Percentiles rank a stretch among this genome's conserved stretches.
Conservation (phyloP, 2,797 vertebrate genomes). For the Clarias pachynema region DNA sequence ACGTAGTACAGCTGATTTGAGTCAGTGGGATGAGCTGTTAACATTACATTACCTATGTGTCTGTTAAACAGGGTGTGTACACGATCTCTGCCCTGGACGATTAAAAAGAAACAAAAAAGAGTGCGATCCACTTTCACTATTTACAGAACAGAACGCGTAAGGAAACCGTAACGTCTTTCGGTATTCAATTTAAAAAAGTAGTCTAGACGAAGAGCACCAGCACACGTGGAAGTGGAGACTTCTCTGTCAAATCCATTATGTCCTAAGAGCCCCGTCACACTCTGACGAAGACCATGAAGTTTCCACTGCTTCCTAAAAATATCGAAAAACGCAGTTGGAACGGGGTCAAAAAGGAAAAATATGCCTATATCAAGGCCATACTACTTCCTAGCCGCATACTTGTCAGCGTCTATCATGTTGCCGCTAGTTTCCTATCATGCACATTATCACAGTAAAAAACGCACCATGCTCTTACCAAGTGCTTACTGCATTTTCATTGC, state of each 20-base stretch:
- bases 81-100: slow-evolving; percentile 50
- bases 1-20: neutral
- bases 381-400: too few relatives aligned
- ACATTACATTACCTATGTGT: slow-evolving; percentile 14
- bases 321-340: too few relatives aligned
- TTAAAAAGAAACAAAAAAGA: slow-evolving; percentile 64
- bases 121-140: slow-evolving; percentile 41
- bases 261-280: too few relatives aligned
- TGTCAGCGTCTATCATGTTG: too few relatives aligned
- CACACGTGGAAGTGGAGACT: neutral
- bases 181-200: neutral
- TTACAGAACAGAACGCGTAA: slow-evolving; percentile 47
- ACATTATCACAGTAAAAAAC: too few relatives aligned
- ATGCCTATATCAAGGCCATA: too few relatives aligned
- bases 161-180: neutral
- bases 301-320: too few relatives aligned
- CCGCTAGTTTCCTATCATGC: too few relatives aligned
- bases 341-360: too few relatives aligned
- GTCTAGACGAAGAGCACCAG: neutral
- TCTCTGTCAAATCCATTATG: neutral
- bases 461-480: too few relatives aligned
- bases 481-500: too few relatives aligned
- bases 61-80: slow-evolving; percentile 10
- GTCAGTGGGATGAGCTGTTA: slow-evolving; percentile 9
- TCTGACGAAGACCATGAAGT: too few relatives aligned